Base-by-base conservation (phyloP, 2,797 vertebrate species). In the Cetoscarus ocellatus region DNA sequence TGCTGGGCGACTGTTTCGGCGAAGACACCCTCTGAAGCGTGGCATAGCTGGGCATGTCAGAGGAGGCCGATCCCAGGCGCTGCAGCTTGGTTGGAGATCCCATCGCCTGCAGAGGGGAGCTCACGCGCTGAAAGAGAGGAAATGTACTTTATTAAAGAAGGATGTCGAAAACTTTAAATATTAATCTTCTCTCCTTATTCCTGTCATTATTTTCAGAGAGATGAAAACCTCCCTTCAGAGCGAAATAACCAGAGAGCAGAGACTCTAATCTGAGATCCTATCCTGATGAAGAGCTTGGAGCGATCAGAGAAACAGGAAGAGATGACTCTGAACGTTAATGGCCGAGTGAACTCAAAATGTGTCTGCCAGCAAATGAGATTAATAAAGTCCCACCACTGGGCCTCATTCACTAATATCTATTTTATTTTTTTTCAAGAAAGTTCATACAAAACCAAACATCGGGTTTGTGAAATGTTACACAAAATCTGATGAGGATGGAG, bases 21-120 rank as follows among this genome's bases (percentile, higher is more conserved):
- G 98, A 99, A 55, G 94, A 94, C 70, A 97, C 95, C 83, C 97
- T 95, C 91, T 97, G 96, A 64, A 97, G 93, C 57, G 96, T 95
- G 91, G 94, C 94, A 61, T 98, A 98, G 93, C 96, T 96, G 83
- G 96, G 95, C 92, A 96, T 96, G 91, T 98, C 96, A 0, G 96
- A 95, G 7, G 96, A 96, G 80, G 93, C 93, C 13, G 97, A 96
- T 79, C 95, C 96, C 73, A 96, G 95, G 71, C 97, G 95, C 93
- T 97, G 97, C 85, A 98, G 96, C 94, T 98, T 98, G 80, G 96
- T 95, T 52, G 98, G 98, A 50, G 98, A 98, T 83, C 96, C 96
- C 86, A 96, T 88, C 59, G 93, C 93, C 92, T 96, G 95, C 82
- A 97, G 95, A 70, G 96, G 97, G 69, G 97, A 98, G 93, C 96